A percentile compares a stretch with the other conserved stretches of the same genome.
phyloP scores from a whole-genome alignment of 2,888 invertebrate genomes.

The Drosophila eohydei region DNA sequence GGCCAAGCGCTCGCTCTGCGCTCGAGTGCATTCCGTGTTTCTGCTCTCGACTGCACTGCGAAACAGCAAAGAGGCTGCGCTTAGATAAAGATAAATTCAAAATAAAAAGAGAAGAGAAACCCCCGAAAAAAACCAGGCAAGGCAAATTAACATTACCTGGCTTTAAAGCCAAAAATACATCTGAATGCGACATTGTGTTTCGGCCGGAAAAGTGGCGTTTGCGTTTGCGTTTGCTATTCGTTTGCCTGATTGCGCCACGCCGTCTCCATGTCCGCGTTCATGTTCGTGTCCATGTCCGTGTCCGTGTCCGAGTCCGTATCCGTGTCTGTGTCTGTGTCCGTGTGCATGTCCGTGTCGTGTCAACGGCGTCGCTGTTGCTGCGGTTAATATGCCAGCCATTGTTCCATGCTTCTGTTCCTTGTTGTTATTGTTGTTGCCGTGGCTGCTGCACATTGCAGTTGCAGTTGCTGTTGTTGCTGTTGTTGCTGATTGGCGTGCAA shows the following conservation, averaged over 20 bases:
- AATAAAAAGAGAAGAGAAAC: not conserved
- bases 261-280: conserved; percentile 38
- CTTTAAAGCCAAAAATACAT: conserved; percentile 52
- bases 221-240: conserved; percentile 46
- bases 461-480: conserved; percentile 24
- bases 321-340: conserved; percentile 12
- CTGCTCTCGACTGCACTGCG: not conserved
- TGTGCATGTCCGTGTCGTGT: conserved; percentile 57
- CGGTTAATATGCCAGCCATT: conserved; percentile 71
- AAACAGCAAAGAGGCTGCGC: conserved; percentile 32
- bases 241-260: conserved; percentile 60
- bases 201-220: conserved; percentile 50
- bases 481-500: conserved; percentile 70
- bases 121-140: not conserved
- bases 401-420: conserved; percentile 30
- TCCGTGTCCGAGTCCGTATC: not conserved
- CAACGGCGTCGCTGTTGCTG: conserved; percentile 61
- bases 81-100: not conserved
- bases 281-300: conserved; percentile 5
- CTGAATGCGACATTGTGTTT: conserved; percentile 35
- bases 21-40: not conserved
- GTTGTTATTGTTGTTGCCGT: conserved; percentile 19
- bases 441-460: conserved; percentile 20
- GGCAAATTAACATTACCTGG: conserved; percentile 38
- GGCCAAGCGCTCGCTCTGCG: not conserved